Base-by-base conservation (phyloP, 2,888 invertebrate genomes). In the Cabera pusaria region DNA sequence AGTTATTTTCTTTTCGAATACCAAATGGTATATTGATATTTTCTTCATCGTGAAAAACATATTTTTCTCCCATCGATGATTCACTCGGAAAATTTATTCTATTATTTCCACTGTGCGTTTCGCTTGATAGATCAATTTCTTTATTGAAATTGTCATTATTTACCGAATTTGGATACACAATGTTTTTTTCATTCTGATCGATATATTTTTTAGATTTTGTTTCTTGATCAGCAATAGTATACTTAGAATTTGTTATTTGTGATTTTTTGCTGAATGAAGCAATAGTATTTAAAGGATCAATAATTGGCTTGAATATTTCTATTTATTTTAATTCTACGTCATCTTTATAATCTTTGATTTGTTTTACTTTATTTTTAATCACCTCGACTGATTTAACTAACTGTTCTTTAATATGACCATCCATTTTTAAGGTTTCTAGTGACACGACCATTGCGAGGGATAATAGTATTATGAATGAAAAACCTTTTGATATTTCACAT, bases 281-380 rank as follows among this genome's bases (percentile, higher is more conserved):
- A 14, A 4, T 4, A 4, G 14, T 4, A 18, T 9, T 20, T 6
- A 33, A 10, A 23, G 28, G 33, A 7, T 23, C 24, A 6, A 28
- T 28, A 6, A 33, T 7, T 3, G 39, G 33, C 20, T 33, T 33
- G 1, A 40, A 28, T 5, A 27, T 8, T 9, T 8, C 23, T 3
- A 20, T 14, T 7, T 33, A 3, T 5, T 4, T 6, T 8, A 10
- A 9, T 6, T 14, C n/a, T 1, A 7, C 16, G 2, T 14, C 3
- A 5, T 29, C 8, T 21, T 29, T 8, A 11, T n/a, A 5, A 16
- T 21, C 6, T 21, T 8, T 3, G 21, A 22, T 17, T 11, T 22
- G 22, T 17, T 17, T 31, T 3, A 31, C 2, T 17, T 31, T 31
- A 16, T 9, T 31, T 22, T 31, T 31, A 2, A 31, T 17, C 3